Conservation (phyloP, 2,797 vertebrate species). For the Chanos chanos region DNA sequence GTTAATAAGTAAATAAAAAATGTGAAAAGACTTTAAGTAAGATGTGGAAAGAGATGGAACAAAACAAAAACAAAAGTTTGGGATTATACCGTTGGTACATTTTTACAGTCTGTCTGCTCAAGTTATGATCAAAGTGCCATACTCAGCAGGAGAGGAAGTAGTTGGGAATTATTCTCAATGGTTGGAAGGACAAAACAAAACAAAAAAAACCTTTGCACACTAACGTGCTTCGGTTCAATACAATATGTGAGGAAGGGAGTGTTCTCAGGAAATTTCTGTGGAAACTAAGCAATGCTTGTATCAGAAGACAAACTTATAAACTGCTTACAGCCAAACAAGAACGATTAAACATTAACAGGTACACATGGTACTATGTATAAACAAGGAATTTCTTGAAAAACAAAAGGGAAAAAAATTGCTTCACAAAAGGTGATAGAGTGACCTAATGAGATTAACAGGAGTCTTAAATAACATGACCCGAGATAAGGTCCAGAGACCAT, state of each 20-base stretch:
- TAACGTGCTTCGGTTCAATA: slow-evolving; percentile 38
- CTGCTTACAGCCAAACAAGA: too few relatives aligned
- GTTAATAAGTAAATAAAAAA: neutral
- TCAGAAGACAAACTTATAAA: neutral
- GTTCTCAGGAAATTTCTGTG: neutral
- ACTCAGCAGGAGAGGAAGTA: slow-evolving; percentile 3
- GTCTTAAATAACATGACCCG: too few relatives aligned
- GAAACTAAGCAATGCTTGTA: neutral
- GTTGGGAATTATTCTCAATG: slow-evolving; percentile 22
- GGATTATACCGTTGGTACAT: neutral
- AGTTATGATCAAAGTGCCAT: slow-evolving; percentile 10
- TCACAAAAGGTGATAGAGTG: too few relatives aligned
- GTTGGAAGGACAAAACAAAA: too few relatives aligned
- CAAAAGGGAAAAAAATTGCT: too few relatives aligned
- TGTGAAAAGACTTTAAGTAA: neutral
- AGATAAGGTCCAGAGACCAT: too few relatives aligned
- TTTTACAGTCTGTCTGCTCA: neutral
- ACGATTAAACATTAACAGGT: too few relatives aligned
- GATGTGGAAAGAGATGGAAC: neutral
- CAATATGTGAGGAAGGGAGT: slow-evolving; percentile 26
- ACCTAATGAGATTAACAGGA: too few relatives aligned
- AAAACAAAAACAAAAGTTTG: neutral
- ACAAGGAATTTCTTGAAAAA: too few relatives aligned
- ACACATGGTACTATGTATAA: too few relatives aligned
- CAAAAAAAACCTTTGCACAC: slow-evolving; percentile 23